Percentiles rank a stretch among this genome's conserved stretches.
Evolutionary conservation across 2,113 vertebrate genomes (phyloP).

Genomic region (Chaetops frenatus): DNA sequence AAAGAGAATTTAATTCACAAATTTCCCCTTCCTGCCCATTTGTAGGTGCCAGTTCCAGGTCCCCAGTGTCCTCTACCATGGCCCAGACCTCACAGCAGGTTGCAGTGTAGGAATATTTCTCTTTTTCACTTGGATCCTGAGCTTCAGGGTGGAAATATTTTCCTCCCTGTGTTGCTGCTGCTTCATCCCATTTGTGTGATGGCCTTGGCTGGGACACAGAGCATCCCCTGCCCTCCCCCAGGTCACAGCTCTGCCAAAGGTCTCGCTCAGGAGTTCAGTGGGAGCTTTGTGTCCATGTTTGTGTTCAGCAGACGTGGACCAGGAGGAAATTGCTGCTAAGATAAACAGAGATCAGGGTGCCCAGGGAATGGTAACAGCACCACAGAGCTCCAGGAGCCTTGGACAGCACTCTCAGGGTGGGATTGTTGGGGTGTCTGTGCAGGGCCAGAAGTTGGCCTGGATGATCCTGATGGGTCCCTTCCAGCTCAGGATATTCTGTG

Average conservation of each 20-base stretch:
- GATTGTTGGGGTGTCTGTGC: background rate
- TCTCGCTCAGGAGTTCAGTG: accelerated
- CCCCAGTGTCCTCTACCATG: background rate
- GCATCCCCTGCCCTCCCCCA: background rate
- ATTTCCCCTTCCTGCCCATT: background rate
- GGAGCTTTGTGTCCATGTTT: accelerated
- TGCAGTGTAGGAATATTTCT: background rate
- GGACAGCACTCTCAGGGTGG: background rate
- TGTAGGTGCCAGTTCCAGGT: background rate
- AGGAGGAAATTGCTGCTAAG: background rate
- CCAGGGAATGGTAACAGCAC: background rate
- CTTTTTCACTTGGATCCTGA: background rate
- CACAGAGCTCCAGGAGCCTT: background rate
- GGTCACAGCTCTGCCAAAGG: background rate
- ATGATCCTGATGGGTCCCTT: background rate
- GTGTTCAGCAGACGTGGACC: accelerated
- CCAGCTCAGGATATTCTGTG: background rate
- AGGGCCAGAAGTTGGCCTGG: background rate
- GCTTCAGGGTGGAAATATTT: background rate
- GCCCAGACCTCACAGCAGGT: background rate
- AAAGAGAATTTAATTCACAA: background rate
- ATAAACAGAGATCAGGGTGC: background rate
- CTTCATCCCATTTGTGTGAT: accelerated
- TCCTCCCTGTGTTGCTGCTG: background rate
- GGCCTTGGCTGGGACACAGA: background rate